These are phyloP conservation scores for Lagria hirta DNA, from an alignment of 2,888 invertebrate species.

Conservation along the genomic window DNA sequence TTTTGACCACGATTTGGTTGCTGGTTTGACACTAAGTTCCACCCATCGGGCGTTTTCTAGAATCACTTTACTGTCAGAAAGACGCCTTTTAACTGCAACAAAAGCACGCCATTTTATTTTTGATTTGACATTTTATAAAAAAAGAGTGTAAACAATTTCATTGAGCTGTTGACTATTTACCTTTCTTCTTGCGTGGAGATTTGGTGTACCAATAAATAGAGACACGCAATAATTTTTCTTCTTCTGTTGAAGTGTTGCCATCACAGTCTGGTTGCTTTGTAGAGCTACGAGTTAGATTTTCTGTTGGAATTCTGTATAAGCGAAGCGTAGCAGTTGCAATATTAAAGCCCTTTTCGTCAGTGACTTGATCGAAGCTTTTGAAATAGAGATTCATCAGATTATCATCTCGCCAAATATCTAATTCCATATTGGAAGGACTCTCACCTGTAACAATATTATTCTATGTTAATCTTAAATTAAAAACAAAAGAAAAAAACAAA, in stretches of 20 bases:
- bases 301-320: slow-evolving; percentile 56
- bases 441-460: slow-evolving; percentile 53
- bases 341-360: slow-evolving; percentile 52
- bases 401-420: slow-evolving; percentile 58
- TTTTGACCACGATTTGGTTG: slow-evolving; percentile 52
- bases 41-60: slow-evolving; percentile 52
- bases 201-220: slow-evolving; percentile 63
- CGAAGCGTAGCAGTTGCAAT: slow-evolving; percentile 59
- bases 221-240: slow-evolving; percentile 60
- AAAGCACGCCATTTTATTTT: slow-evolving; percentile 4
- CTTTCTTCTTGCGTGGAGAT: slow-evolving; percentile 58
- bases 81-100: slow-evolving; percentile 53
- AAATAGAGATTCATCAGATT: slow-evolving; percentile 61
- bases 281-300: slow-evolving; percentile 43
- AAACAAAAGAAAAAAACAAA: slow-evolving; percentile 3
- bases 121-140: no score
- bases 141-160: background rate
- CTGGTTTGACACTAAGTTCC: slow-evolving; percentile 56
- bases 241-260: slow-evolving; percentile 43
- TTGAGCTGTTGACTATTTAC: slow-evolving; percentile 49
- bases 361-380: slow-evolving; percentile 56
- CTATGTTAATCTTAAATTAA: no score
- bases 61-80: slow-evolving; percentile 57
- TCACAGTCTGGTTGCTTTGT: slow-evolving; percentile 37
- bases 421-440: slow-evolving; percentile 58